Base-by-base conservation (phyloP, 1,140 invertebrate genomes). In the Copidosoma floridanum region DNA sequence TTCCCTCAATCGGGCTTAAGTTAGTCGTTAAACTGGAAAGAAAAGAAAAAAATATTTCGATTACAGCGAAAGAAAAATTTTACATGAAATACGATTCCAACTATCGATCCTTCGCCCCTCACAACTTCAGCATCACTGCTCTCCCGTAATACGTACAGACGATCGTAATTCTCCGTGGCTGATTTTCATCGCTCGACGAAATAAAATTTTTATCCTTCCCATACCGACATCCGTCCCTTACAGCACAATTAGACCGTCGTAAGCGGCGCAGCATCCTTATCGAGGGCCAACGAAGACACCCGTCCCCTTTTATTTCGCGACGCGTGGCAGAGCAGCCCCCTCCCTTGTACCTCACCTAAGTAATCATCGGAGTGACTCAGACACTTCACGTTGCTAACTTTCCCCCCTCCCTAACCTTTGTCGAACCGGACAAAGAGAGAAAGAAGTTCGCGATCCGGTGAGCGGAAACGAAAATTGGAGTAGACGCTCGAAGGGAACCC, bases 301-400 rank as follows among this genome's bases (percentile, higher is more conserved):
- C 2, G 23, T 12, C 5, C 16, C 46, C 10, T 4, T 26, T 26
- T 26, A 23, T 27, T 40, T 21, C 20, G 14, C 43, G 4, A n/a
- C 16, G 24, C 24, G 8, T 16, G n/a, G n/a, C n/a, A n/a, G n/a
- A n/a, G n/a, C n/a, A n/a, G n/a, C 50, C 23, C 14, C 44, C 27
- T 23, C n/a, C 18, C 18, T 5, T 32, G 3, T n/a, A 35, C 27
- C 16, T 11, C 35, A 18, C 3, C 41, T 37, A 41, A 52, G 47
- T 59, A 59, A 59, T 59, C 48, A 59, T 21, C 14, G 26, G 52
- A 59, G 48, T 52, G 40, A 29, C 48, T 59, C 37, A n/a, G 18
- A 41, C 26, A 46, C 41, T 29, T 46, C 38, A 41, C 29, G 51
- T 47, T 16, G 14, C 54, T 47, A 21, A 53, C 51, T 54, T n/a